These are phyloP conservation scores for Morinoia aosen DNA, from an alignment of 2,888 invertebrate species.

Conservation along the genomic window DNA sequence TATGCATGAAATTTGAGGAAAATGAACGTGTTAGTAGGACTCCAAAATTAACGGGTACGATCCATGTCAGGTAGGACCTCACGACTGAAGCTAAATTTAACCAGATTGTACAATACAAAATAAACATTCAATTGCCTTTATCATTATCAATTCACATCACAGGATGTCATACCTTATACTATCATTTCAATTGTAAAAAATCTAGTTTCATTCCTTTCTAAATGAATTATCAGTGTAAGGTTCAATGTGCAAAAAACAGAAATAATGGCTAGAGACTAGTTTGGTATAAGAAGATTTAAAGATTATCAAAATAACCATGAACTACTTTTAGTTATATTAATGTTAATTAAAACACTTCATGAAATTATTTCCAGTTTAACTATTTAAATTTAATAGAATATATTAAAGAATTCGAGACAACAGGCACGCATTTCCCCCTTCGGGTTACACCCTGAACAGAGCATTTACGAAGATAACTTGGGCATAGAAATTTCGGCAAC, in stretches of 20 bases:
- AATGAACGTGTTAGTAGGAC: too few relatives aligned
- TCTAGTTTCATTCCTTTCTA: neutral
- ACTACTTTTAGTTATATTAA: neutral
- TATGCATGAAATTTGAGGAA: too few relatives aligned
- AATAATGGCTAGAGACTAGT: neutral
- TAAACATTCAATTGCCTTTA: neutral
- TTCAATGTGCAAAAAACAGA: neutral
- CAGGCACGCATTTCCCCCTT: neutral
- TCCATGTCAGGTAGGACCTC: too few relatives aligned
- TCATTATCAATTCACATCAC: neutral
- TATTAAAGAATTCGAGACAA: neutral
- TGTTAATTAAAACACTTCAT: neutral
- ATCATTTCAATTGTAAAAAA: neutral
- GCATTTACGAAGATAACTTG: neutral
- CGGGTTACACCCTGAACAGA: neutral
- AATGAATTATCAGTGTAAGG: neutral
- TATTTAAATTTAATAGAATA: neutral
- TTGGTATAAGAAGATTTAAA: neutral
- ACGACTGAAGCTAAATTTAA: too few relatives aligned
- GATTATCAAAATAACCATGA: neutral
- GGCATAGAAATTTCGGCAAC: neutral
- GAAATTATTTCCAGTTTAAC: neutral
- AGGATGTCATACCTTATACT: neutral
- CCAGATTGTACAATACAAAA: neutral
- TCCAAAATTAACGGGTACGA: too few relatives aligned